A percentile compares a stretch with the other conserved stretches of the same genome.
These are phyloP conservation scores for Odontocerum albicorne DNA, from an alignment of 2,888 invertebrate species.

Conservation along the genomic window DNA sequence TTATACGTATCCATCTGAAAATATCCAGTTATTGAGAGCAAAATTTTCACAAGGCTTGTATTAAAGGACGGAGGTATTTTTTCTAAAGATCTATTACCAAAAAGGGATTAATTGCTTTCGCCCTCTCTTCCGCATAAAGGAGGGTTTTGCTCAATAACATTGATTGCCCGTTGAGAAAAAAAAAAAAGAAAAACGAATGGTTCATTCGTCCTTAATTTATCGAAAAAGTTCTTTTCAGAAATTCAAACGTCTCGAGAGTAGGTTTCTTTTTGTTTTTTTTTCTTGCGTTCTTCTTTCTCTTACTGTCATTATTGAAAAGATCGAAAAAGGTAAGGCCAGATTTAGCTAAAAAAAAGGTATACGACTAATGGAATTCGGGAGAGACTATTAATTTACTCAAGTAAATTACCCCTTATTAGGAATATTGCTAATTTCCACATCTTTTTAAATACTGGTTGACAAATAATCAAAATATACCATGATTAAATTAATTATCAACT, in stretches of 20 bases:
- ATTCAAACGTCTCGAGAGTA: conserved; percentile 23
- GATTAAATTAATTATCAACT: too few relatives aligned
- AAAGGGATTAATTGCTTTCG: not conserved
- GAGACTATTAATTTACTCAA: not conserved
- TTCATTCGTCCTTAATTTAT: conserved; percentile 35
- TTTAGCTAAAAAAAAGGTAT: conserved; percentile 13
- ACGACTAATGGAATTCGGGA: conserved; percentile 15
- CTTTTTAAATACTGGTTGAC: too few relatives aligned
- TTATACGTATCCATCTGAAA: too few relatives aligned
- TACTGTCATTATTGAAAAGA: conserved; percentile 31
- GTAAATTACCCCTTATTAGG: too few relatives aligned
- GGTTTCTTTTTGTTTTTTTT: conserved; percentile 31
- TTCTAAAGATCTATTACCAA: not conserved
- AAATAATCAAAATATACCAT: too few relatives aligned
- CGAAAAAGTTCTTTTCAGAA: conserved; percentile 26
- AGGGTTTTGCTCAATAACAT: not conserved
- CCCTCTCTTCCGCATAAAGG: not conserved
- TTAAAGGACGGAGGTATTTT: not conserved
- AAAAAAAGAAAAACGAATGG: conserved; percentile 27
- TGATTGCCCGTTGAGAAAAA: not conserved
- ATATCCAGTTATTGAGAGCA: too few relatives aligned
- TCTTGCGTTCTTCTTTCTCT: conserved; percentile 30
- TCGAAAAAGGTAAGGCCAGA: conserved; percentile 29
- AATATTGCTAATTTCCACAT: too few relatives aligned
- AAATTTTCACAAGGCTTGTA: not conserved